Conservation (phyloP, 2,888 invertebrate genomes). For the Ypsolopha sequella region DNA sequence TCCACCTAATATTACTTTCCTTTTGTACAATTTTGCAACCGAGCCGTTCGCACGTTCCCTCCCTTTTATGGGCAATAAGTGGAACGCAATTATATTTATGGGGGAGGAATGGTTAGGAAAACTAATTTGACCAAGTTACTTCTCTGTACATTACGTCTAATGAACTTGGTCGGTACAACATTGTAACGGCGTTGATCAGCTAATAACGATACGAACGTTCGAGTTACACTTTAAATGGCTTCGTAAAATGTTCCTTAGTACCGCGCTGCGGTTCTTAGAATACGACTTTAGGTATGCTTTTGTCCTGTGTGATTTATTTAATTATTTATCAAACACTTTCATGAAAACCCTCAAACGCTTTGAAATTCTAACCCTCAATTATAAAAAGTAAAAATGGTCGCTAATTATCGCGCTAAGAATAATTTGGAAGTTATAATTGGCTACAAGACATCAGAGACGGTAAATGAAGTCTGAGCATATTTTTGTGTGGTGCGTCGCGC, state of each 20-base stretch:
- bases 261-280: too few species aligned
- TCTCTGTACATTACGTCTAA: slow-evolving; percentile 18
- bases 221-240: background rate
- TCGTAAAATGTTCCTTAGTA: background rate
- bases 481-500: slow-evolving; percentile 26
- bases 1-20: slow-evolving; percentile 67
- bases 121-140: slow-evolving; percentile 60
- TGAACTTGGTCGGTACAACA: slow-evolving; percentile 13
- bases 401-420: too few species aligned
- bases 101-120: slow-evolving; percentile 59
- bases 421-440: too few species aligned
- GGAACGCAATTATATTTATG: slow-evolving; percentile 71
- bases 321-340: too few species aligned
- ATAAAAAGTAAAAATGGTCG: too few species aligned
- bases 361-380: too few species aligned
- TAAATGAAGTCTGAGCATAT: slow-evolving; percentile 16
- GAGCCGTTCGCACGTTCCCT: slow-evolving; percentile 67
- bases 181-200: slow-evolving; percentile 3
- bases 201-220: background rate
- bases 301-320: too few species aligned
- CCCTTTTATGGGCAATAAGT: slow-evolving; percentile 70
- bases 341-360: too few species aligned
- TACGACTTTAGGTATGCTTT: too few species aligned
- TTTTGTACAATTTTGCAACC: slow-evolving; percentile 71
- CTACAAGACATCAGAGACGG: background rate